phyloP scores from a whole-genome alignment of 2,888 invertebrate genomes.

The Aquatica leii region DNA sequence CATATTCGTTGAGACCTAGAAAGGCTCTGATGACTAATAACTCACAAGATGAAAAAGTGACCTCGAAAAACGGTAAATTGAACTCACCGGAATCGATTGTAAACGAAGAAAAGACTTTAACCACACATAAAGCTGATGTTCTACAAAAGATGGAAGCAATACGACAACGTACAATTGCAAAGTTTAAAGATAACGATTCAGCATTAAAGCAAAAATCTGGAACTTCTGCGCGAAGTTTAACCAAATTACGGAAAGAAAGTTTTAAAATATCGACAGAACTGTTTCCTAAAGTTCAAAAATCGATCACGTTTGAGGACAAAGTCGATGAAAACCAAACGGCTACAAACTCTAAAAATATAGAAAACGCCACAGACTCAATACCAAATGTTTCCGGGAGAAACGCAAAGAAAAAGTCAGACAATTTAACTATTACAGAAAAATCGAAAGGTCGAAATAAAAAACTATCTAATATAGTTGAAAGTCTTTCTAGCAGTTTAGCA shows the following conservation, averaged over 20 bases:
- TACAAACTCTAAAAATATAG: too few species aligned
- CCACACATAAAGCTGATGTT: conserved; percentile 19
- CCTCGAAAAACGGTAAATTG: background rate
- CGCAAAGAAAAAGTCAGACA: too few species aligned
- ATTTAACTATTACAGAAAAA: too few species aligned
- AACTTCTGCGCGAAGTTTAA: conserved; percentile 10
- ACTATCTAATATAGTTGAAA: too few species aligned
- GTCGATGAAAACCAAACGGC: too few species aligned
- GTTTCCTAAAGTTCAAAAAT: too few species aligned
- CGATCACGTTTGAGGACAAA: too few species aligned
- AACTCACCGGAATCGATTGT: conserved; percentile 4
- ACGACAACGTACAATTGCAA: conserved; percentile 47
- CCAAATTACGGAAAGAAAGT: background rate
- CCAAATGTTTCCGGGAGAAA: too few species aligned
- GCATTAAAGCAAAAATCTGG: conserved; percentile 12
- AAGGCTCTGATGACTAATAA: conserved; percentile 6
- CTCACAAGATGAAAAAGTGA: background rate
- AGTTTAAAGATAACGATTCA: conserved; percentile 38
- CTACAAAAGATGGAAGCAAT: conserved; percentile 51
- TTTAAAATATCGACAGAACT: background rate
- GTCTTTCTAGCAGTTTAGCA: too few species aligned
- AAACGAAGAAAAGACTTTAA: background rate
- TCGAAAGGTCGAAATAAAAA: too few species aligned
- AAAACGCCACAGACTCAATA: too few species aligned
- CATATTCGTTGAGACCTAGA: conserved; percentile 35